Base-by-base conservation (phyloP, 1,140 invertebrate species). In the Zaprionus taronus region DNA sequence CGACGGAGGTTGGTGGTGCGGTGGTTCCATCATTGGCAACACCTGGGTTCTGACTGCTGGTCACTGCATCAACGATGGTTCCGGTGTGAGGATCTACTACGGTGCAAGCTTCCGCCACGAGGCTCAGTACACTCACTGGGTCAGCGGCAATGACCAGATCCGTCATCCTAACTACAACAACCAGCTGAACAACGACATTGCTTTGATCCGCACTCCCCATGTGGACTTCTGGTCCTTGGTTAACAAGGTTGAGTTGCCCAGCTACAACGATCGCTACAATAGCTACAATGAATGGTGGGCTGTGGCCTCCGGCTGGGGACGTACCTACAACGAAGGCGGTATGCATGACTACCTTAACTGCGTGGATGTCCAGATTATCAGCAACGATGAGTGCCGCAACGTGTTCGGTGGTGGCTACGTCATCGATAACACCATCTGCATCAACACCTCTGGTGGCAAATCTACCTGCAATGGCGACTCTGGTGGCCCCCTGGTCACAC, bases 11-110 rank as follows among this genome's bases (percentile, higher is more conserved):
- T 77, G 87, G 82, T 94, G 92, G 80, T 96, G 95, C 85, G 95
- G 95, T n/a, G 95, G 94, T 14, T 94, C 94, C 53, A 76, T 96
- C 56, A 93, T 95, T 38, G 92, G 81, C 72, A 78, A 91, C 57
- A 20, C 91, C 2, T 95, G 93, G 93, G 85, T 95, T 1, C 70
- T 95, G 20, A 94, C 94, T 14, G 95, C 95, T 15, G 95, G 94
- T 20, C 95, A 96, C 77, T 96, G 95, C 77, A 77, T 72, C 41
- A 53, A n/a, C 44, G 72, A 83, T 69, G 83, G 83, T 15, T 58
- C 75, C 2, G 11, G 53, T 7, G 91, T 81, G 63, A 83, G 67
- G 66, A 49, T 83, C 44, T 69, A 61, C 60, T 83, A 69, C 14
- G 91, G 86, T 24, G 78, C 91, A 51, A 77, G 82, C 7, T 7